Base-by-base conservation (phyloP, 2,888 invertebrate species). In the Heteropelma amictum region DNA sequence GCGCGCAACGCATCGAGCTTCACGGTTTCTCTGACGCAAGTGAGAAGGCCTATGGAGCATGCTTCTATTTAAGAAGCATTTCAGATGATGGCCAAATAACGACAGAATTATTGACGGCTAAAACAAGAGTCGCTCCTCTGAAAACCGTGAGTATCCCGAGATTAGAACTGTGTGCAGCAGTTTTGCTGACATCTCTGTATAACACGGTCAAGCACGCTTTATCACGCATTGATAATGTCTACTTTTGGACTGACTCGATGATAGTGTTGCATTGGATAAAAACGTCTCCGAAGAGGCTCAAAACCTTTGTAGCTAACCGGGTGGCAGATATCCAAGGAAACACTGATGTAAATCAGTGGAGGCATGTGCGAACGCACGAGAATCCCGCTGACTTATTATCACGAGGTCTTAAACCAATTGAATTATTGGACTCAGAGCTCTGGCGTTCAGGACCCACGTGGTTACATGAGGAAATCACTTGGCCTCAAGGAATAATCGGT, bases 11-110 rank as follows among this genome's bases (percentile, higher is more conserved):
- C 45, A 40, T 71, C 8, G 61, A 75, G 7, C 12, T 75, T n/a
- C 71, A 71, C 45, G 82, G 79, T 0, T 85, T 84, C 21, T 61
- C 77, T n/a, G 81, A 83, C 49, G 81, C 80, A 1, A 78, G 77
- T 2, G 72, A 78, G 3, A 68, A 40, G 3, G 81, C 74, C 0
- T 83, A 79, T 35, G 81, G n/a, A n/a, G n/a, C n/a, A n/a, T n/a
- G n/a, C n/a, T n/a, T n/a, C n/a, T n/a, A n/a, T n/a, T n/a, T n/a
- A n/a, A n/a, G n/a, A n/a, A n/a, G n/a, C n/a, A n/a, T n/a, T n/a
- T n/a, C n/a, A n/a, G n/a, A n/a, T n/a, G n/a, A n/a, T n/a, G n/a
- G n/a, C n/a, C n/a, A n/a, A n/a, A n/a, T n/a, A n/a, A n/a, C n/a
- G n/a, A n/a, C n/a, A n/a, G n/a, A n/a, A n/a, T n/a, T n/a, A n/a